These are phyloP conservation scores for Burhinus bistriatus DNA, from an alignment of 2,113 vertebrate genomes.

Conservation along the genomic window DNA sequence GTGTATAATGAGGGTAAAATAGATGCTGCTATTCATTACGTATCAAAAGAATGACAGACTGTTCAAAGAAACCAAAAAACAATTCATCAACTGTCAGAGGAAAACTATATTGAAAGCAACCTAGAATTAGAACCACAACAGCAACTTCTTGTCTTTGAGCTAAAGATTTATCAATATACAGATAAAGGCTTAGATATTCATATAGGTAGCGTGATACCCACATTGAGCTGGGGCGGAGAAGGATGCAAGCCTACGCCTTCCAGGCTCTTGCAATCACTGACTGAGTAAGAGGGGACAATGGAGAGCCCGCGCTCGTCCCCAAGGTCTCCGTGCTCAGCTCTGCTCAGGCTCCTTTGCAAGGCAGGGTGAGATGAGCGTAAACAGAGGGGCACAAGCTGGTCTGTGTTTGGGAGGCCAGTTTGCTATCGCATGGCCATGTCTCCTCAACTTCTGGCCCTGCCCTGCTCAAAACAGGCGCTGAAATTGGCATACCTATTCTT, in stretches of 20 bases:
- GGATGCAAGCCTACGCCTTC: background rate
- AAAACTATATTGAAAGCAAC: background rate
- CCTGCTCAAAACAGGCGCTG: background rate
- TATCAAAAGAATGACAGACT: background rate
- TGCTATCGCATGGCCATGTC: rapidly evolving
- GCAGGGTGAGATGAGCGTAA: too few species aligned
- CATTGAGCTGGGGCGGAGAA: background rate
- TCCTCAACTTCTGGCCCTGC: background rate
- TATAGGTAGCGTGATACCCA: rapidly evolving
- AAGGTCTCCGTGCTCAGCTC: background rate
- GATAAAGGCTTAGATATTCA: background rate
- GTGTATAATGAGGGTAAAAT: background rate
- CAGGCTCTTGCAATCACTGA: rapidly evolving
- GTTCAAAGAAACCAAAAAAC: background rate
- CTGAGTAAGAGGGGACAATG: too few species aligned
- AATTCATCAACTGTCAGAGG: background rate
- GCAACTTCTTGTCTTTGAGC: background rate
- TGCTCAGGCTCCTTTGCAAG: background rate
- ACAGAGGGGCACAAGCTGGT: rapidly evolving
- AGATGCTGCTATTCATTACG: background rate
- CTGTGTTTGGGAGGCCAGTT: background rate
- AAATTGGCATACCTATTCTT: background rate
- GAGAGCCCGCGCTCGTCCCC: background rate
- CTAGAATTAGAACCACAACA: background rate
- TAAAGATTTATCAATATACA: background rate